A percentile compares a stretch with the other conserved stretches of the same genome.
phyloP scores from a whole-genome alignment of 2,113 vertebrate species.

The Anhinga anhinga region DNA sequence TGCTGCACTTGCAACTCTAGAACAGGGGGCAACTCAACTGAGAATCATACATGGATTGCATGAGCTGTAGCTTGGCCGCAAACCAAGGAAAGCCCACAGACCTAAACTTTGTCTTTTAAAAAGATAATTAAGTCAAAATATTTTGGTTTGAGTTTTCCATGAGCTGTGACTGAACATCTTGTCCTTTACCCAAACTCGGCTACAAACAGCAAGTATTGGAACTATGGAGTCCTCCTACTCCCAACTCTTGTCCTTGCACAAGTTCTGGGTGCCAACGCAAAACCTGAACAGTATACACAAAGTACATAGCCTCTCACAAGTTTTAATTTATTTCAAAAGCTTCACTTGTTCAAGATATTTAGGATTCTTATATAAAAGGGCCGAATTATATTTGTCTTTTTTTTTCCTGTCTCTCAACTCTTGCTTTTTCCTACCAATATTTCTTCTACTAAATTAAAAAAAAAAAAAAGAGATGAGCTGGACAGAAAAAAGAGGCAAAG shows the following conservation, averaged over 20 bases:
- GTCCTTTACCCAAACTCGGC: not conserved
- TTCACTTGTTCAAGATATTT: not conserved
- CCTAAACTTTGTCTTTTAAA: not conserved
- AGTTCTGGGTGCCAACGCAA: not conserved
- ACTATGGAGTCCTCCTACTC: not conserved
- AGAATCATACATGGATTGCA: fast-evolving
- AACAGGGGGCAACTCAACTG: not conserved
- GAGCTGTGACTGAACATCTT: not conserved
- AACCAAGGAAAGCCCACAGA: not conserved
- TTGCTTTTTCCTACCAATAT: not conserved
- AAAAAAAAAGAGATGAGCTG: not conserved
- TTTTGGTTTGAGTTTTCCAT: not conserved
- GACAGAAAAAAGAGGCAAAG: not conserved
- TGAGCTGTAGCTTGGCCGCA: not conserved
- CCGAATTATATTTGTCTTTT: not conserved
- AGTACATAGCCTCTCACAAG: not conserved
- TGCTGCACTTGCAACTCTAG: not conserved
- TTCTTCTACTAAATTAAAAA: not conserved
- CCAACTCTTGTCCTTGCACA: not conserved
- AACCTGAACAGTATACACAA: not conserved
- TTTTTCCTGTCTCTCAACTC: not conserved
- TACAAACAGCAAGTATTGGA: not conserved
- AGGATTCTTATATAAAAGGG: not conserved
- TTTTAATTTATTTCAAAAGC: not conserved
- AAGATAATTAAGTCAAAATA: not conserved